Conservation (phyloP, 1,140 invertebrate genomes). For the Bombus polaris region DNA sequence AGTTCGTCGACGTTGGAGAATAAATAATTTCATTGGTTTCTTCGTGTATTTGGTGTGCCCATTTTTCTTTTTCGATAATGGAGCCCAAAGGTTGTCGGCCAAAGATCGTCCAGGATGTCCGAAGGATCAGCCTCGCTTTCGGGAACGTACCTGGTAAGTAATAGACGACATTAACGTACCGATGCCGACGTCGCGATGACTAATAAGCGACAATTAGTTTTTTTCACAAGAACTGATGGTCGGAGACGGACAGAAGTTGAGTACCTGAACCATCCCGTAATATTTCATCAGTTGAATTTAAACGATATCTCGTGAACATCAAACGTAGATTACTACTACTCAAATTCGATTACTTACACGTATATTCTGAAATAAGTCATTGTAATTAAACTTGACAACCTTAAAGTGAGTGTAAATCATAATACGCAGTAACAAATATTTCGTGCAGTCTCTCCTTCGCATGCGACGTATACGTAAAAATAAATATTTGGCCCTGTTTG, state of each 20-base stretch:
- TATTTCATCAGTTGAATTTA: background rate
- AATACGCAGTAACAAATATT: too few species aligned
- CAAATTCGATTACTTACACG: background rate
- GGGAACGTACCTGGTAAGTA: conserved; percentile 64
- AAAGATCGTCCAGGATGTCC: conserved; percentile 25
- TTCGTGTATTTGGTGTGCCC: background rate
- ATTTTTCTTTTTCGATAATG: conserved; percentile 39
- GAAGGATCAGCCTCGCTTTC: conserved; percentile 37
- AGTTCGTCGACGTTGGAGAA: background rate
- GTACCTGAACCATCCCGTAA: conserved; percentile 17
- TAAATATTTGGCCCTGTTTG: background rate
- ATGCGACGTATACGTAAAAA: background rate
- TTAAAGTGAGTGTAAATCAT: background rate
- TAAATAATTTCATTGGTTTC: conserved; percentile 35
- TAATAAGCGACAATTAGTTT: conserved; percentile 60
- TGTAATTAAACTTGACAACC: background rate
- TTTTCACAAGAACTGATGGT: conserved; percentile 56
- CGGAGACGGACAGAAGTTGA: conserved; percentile 25
- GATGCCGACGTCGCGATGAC: conserved; percentile 57
- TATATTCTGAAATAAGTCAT: background rate
- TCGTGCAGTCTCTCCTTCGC: background rate
- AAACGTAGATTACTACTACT: too few species aligned
- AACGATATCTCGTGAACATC: background rate
- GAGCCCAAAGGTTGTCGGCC: background rate
- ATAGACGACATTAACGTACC: conserved; percentile 74